phyloP scores from a whole-genome alignment of 2,797 vertebrate genomes.

The Phoeniculus purpureus region DNA sequence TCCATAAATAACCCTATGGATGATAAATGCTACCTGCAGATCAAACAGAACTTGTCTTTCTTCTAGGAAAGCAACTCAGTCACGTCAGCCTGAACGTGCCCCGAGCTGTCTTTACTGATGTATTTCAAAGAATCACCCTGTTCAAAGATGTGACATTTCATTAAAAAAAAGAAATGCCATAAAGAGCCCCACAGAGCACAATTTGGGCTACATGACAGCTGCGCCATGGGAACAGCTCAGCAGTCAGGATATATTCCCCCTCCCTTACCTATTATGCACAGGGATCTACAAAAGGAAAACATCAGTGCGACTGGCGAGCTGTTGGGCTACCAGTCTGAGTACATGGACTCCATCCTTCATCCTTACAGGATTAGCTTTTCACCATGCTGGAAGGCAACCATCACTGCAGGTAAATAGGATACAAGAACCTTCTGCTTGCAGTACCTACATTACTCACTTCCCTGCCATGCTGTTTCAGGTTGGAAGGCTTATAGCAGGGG shows the following conservation, averaged over 20 bases:
- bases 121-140: background rate
- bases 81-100: background rate
- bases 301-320: background rate
- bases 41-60: background rate
- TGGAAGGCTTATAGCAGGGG: background rate
- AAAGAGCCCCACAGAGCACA: background rate
- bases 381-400: background rate
- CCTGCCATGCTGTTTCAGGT: background rate
- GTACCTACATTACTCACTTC: background rate
- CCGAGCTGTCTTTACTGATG: background rate
- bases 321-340: background rate
- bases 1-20: background rate
- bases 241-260: background rate
- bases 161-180: background rate
- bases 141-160: background rate
- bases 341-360: background rate
- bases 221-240: background rate
- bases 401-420: background rate
- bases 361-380: background rate
- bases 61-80: background rate
- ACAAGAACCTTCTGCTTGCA: background rate
- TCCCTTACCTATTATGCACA: background rate
- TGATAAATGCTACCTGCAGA: background rate
- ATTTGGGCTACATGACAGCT: background rate
- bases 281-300: background rate